These are phyloP conservation scores for Craseonycteris thonglongyai DNA, from an alignment of 2,113 vertebrate species.

Conservation along the genomic window DNA sequence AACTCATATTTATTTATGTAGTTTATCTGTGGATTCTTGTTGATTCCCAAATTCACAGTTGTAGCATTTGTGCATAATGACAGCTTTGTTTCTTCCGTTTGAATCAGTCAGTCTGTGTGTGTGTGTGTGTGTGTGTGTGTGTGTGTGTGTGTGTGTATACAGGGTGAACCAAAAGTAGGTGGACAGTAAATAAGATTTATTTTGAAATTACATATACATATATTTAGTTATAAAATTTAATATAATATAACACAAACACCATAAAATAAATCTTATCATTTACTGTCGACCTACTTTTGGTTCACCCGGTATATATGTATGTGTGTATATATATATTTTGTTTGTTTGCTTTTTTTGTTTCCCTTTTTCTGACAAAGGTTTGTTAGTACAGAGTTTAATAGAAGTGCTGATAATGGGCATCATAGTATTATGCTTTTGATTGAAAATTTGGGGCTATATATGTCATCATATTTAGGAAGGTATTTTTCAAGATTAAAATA, in stretches of 20 bases:
- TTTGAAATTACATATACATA: no score
- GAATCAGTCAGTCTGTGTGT: neutral
- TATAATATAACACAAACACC: no score
- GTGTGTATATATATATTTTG: neutral
- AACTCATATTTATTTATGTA: neutral
- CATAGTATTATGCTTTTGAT: neutral
- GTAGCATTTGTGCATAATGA: neutral
- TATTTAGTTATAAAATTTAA: no score
- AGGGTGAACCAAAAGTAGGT: no score
- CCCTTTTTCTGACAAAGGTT: neutral
- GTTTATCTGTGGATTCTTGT: neutral
- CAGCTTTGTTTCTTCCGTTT: neutral
- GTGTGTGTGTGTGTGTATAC: neutral
- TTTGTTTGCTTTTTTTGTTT: no score
- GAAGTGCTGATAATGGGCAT: neutral
- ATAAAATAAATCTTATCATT: no score
- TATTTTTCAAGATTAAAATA: neutral
- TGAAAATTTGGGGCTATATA: neutral
- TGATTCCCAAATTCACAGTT: neutral
- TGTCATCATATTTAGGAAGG: neutral
- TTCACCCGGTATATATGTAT: no score
- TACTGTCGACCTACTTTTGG: no score
- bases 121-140: neutral
- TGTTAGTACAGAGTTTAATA: neutral
- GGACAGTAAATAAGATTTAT: no score